Base-by-base conservation (phyloP, 2,113 vertebrate species). In the Alouatta palliata region DNA sequence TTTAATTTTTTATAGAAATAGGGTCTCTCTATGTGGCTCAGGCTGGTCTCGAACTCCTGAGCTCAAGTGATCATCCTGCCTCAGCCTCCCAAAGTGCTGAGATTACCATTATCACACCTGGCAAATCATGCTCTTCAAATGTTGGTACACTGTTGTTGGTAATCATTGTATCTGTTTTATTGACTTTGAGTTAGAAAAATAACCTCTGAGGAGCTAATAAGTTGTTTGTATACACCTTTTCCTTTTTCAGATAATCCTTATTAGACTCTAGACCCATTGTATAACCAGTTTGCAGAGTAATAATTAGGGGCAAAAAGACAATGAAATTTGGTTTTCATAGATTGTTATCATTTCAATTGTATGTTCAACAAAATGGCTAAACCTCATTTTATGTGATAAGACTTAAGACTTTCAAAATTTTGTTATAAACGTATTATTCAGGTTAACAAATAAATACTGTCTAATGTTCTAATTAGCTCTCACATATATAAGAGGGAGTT, bases 111-210 rank as follows among this genome's bases (percentile, higher is more conserved):
- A 32, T 12, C 61, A 32, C 30, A 64, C 61, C 5, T 64, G 61
- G 12, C 27, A 64, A 81, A 35, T 66, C 43, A 87, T 47, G 10
- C 19, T 93, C 7, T 92, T 61, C 16, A 49, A 85, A 85, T 71
- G 10, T 90, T 85, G 35, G 19, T 87, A 1, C 4, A 21, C 35
- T 83, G 11, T 4, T 82, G 5, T 93, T 90, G 45, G 32, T 93
- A 73, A 90, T 64, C 23, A 35, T 61, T 96, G 4, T 97, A 19
- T 95, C 81, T 90, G 11, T 90, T 83, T 95, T 92, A 71, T 66
- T 89, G 45, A 95, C 37, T 37, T 90, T 58, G 64, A 91, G 86
- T 95, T 95, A 94, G 49, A 80, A 89, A 97, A 96, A 56, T 90
- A 84, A 1, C 8, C 25, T 16, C n/a, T n/a, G 35, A 83, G 23